Percentiles rank a stretch among this genome's conserved stretches.
Conservation (phyloP, 2,888 invertebrate species). For the Seladonia tumulorum region DNA sequence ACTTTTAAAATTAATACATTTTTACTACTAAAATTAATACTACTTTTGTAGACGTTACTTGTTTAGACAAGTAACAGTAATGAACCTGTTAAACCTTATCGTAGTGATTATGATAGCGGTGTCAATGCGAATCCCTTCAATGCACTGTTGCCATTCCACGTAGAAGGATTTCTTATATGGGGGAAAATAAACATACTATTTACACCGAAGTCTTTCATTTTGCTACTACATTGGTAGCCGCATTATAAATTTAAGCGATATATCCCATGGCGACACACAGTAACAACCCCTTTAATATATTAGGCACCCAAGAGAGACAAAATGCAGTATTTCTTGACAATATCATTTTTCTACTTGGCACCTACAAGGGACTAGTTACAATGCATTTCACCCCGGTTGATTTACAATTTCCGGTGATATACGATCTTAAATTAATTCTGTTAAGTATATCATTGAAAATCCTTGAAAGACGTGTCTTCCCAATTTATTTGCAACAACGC, state of each 20-base stretch:
- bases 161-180: background rate
- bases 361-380: background rate
- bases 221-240: background rate
- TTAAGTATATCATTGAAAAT: background rate
- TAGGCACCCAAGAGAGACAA: background rate
- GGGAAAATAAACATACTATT: background rate
- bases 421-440: background rate
- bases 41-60: too few species aligned
- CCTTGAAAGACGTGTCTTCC: background rate
- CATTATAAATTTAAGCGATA: conserved; percentile 2
- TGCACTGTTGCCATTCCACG: too few species aligned
- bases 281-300: conserved; percentile 1
- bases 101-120: too few species aligned
- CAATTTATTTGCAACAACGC: background rate
- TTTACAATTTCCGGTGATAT: background rate
- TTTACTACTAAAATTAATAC: too few species aligned
- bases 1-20: too few species aligned
- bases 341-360: background rate
- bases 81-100: too few species aligned
- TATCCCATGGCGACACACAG: background rate
- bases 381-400: background rate
- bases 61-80: too few species aligned
- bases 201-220: background rate
- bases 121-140: too few species aligned
- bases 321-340: background rate